phyloP scores from a whole-genome alignment of 2,888 invertebrate species.

The Epirrhoe tristata region DNA sequence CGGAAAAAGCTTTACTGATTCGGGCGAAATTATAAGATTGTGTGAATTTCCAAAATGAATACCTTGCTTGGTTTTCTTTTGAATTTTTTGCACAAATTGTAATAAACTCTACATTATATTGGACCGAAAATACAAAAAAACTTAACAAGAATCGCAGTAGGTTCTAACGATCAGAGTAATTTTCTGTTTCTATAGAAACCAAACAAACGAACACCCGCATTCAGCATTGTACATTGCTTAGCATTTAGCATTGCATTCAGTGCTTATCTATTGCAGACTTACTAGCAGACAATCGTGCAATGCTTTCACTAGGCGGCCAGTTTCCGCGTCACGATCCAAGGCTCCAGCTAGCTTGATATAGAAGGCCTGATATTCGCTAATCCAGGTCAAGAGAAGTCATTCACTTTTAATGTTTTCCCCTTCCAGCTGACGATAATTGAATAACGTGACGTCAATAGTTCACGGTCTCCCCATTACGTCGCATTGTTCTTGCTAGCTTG shows the following conservation, averaged over 20 bases:
- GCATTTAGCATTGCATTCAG: slow-evolving; percentile 6
- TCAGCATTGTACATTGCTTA: slow-evolving; percentile 1
- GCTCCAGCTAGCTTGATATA: slow-evolving; percentile 72
- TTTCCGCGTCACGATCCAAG: slow-evolving; percentile 83
- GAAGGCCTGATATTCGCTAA: slow-evolving; percentile 73
- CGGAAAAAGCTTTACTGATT: slow-evolving; percentile 48
- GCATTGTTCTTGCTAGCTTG: slow-evolving; percentile 59
- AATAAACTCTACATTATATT: not conserved
- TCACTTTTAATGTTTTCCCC: slow-evolving; percentile 74
- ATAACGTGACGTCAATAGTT: slow-evolving; percentile 67
- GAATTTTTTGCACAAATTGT: not conserved
- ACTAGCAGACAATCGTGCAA: slow-evolving; percentile 74
- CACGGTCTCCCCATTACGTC: slow-evolving; percentile 61
- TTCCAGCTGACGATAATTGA: slow-evolving; percentile 68
- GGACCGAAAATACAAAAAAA: slow-evolving; percentile 1
- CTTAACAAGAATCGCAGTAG: not conserved
- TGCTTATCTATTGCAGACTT: slow-evolving; percentile 36
- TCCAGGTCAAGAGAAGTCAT: slow-evolving; percentile 78
- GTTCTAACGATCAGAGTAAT: not conserved
- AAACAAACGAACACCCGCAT: slow-evolving; percentile 8
- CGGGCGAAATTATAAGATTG: slow-evolving; percentile 18
- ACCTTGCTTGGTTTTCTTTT: too few relatives aligned
- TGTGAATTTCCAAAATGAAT: not conserved
- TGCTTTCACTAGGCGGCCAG: slow-evolving; percentile 78
- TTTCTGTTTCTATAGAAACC: slow-evolving; percentile 12